Evolutionary conservation across 2,797 vertebrate genomes (phyloP).

Genomic region (Xiphophorus birchmanni): DNA sequence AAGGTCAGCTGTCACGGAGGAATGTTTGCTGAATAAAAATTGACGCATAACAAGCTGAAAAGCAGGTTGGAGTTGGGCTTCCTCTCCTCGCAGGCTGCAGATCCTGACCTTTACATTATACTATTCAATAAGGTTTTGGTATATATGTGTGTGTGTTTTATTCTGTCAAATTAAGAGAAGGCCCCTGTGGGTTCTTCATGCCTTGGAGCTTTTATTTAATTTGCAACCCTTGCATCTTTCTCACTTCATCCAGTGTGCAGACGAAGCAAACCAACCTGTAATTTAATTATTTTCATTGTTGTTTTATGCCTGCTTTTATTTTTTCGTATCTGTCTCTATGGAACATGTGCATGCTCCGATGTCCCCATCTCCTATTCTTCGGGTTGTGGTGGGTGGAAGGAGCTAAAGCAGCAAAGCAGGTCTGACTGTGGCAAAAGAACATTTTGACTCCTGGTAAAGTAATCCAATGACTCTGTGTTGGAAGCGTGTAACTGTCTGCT

Average conservation of each 20-base stretch:
- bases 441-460: not conserved
- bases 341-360: not conserved
- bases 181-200: conserved; percentile 27
- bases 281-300: conserved; percentile 12
- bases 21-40: conserved; percentile 82
- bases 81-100: conserved; percentile 61
- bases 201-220: conserved; percentile 35
- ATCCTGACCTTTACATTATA: conserved; percentile 81
- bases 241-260: conserved; percentile 20
- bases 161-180: conserved; percentile 46
- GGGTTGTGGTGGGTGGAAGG: not conserved
- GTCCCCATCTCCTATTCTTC: not conserved
- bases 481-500: not conserved
- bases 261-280: conserved; percentile 7
- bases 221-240: conserved; percentile 23
- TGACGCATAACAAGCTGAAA: conserved; percentile 77
- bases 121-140: conserved; percentile 65
- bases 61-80: conserved; percentile 75
- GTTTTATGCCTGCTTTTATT: not conserved
- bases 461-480: not conserved
- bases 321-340: not conserved
- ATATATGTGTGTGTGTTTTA: conserved; percentile 50
- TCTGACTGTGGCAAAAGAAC: not conserved
- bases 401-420: not conserved
- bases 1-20: conserved; percentile 86